Conservation (phyloP, 2,888 invertebrate genomes). For the Sphinx pinastri region DNA sequence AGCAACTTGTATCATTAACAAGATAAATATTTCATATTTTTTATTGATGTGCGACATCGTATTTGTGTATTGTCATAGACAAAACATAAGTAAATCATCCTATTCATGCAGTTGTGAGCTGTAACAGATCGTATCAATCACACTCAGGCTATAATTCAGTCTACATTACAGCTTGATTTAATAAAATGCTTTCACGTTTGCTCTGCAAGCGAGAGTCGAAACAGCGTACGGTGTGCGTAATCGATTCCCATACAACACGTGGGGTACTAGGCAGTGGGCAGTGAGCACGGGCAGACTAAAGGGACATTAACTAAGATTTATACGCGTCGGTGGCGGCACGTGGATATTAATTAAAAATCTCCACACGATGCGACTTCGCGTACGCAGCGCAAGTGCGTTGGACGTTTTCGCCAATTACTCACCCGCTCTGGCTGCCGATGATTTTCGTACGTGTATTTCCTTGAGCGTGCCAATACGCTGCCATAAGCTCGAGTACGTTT, state of each 20-base stretch:
- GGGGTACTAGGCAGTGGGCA: conserved; percentile 42
- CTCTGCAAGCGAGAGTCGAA: neutral
- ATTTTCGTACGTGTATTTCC: conserved; percentile 22
- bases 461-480: neutral
- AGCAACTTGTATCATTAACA: neutral
- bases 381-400: conserved; percentile 55
- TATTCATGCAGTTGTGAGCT: neutral
- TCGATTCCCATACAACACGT: conserved; percentile 62
- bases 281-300: conserved; percentile 62
- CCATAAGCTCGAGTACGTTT: neutral
- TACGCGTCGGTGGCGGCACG: conserved; percentile 54
- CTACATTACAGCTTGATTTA: neutral
- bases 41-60: neutral
- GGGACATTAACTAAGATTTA: conserved; percentile 83
- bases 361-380: conserved; percentile 52
- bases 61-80: neutral
- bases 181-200: conserved; percentile 8
- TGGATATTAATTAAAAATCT: conserved; percentile 81
- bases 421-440: conserved; percentile 37
- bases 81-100: neutral
- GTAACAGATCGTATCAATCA: neutral
- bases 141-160: neutral
- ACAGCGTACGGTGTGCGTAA: conserved; percentile 37
- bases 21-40: neutral
- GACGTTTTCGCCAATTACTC: conserved; percentile 60